Percentiles rank a stretch among this genome's conserved stretches.
These are phyloP conservation scores for Hedya salicella DNA, from an alignment of 2,888 invertebrate genomes.

Conservation along the genomic window DNA sequence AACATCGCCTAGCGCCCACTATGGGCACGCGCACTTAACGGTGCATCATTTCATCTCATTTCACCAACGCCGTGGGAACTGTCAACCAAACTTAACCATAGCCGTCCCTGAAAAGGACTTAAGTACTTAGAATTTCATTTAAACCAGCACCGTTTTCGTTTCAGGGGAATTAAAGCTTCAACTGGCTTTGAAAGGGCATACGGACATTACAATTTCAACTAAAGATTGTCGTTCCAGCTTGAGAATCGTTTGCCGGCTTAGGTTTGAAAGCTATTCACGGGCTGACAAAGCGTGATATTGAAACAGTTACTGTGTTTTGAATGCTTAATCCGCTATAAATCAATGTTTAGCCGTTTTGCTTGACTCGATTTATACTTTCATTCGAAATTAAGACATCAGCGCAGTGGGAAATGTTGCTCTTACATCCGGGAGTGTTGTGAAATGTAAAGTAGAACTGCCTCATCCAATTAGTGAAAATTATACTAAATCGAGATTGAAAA, in stretches of 20 bases:
- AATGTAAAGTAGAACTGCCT: background rate
- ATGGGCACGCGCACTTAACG: slow-evolving; percentile 61
- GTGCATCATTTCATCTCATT: slow-evolving; percentile 66
- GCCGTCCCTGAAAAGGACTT: slow-evolving; percentile 24
- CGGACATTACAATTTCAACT: background rate
- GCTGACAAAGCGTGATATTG: slow-evolving; percentile 36
- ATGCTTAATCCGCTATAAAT: slow-evolving; percentile 42
- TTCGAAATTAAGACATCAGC: slow-evolving; percentile 34
- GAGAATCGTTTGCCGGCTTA: slow-evolving; percentile 8
- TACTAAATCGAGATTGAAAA: no score
- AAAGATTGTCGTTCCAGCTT: slow-evolving; percentile 7
- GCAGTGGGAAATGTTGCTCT: slow-evolving; percentile 23
- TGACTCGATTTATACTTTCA: slow-evolving; percentile 23
- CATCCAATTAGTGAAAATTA: background rate
- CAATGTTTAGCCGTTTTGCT: slow-evolving; percentile 25
- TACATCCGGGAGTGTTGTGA: background rate
- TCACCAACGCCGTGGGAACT: slow-evolving; percentile 71
- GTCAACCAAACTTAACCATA: slow-evolving; percentile 56
- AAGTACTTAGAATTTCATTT: slow-evolving; percentile 18
- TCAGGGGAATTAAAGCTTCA: background rate
- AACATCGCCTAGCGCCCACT: slow-evolving; percentile 36
- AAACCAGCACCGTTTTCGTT: slow-evolving; percentile 14
- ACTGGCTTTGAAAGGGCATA: slow-evolving; percentile 17
- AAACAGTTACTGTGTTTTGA: slow-evolving; percentile 30
- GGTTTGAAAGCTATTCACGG: slow-evolving; percentile 19